These are phyloP conservation scores for Mimas tiliae DNA, from an alignment of 2,888 invertebrate genomes.

Conservation along the genomic window DNA sequence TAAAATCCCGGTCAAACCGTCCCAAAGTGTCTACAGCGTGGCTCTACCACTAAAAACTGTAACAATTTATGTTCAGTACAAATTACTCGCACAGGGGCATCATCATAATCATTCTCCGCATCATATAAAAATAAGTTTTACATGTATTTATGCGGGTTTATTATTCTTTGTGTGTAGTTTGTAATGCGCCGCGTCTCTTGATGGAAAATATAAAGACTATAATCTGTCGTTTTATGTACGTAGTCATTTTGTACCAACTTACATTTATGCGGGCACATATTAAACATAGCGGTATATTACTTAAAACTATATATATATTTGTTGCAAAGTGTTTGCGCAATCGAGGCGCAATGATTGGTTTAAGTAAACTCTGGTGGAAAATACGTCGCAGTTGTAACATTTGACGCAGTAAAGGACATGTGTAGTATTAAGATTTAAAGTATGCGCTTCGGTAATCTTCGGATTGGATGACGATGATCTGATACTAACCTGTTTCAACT, in stretches of 20 bases:
- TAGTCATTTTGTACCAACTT: background rate
- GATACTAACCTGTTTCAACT: too few relatives aligned
- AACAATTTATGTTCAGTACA: constrained; percentile 12
- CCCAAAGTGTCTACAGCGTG: too few relatives aligned
- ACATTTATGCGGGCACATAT: background rate
- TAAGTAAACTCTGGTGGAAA: background rate
- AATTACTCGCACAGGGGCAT: constrained; percentile 17
- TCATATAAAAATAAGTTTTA: constrained; percentile 22
- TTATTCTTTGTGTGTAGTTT: constrained; percentile 23
- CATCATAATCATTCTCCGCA: constrained; percentile 13
- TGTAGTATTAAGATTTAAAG: too few relatives aligned
- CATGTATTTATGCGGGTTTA: constrained; percentile 24
- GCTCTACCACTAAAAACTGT: background rate
- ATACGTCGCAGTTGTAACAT: background rate
- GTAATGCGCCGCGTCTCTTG: background rate
- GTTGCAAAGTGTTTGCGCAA: constrained; percentile 7
- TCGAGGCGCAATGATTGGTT: background rate
- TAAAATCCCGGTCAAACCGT: too few relatives aligned
- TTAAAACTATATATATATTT: background rate
- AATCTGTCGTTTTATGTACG: constrained; percentile 9
- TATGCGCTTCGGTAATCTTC: too few relatives aligned
- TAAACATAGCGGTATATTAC: background rate
- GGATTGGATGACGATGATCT: too few relatives aligned
- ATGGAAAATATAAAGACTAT: constrained; percentile 19
- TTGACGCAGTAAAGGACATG: background rate